A percentile compares a stretch with the other conserved stretches of the same genome.
phyloP scores from a whole-genome alignment of 2,113 vertebrate genomes.

The Ceyx margarethae region DNA sequence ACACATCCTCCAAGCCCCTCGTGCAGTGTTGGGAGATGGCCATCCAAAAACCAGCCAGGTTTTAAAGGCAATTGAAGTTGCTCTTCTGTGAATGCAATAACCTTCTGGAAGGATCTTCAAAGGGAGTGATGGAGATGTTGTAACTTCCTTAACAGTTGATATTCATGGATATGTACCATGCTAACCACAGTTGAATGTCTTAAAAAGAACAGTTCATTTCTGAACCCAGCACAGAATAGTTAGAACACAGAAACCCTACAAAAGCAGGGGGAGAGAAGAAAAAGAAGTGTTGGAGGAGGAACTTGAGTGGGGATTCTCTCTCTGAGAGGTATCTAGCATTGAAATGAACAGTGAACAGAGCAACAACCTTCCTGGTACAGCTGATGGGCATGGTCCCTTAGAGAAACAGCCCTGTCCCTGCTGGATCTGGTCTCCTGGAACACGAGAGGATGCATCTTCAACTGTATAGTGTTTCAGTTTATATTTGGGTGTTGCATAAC shows the following conservation, averaged over 20 bases:
- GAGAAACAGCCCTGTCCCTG: not conserved
- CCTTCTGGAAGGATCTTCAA: not conserved
- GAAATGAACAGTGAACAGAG: not conserved
- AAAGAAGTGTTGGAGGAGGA: not conserved
- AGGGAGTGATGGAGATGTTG: not conserved
- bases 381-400: not conserved
- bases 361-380: not conserved
- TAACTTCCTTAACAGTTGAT: not conserved
- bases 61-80: not conserved
- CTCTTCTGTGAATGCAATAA: not conserved
- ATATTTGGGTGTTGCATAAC: conserved; percentile 49
- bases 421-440: conserved; percentile 1
- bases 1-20: not conserved
- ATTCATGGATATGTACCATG: not conserved
- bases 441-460: not conserved
- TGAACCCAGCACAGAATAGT: not conserved
- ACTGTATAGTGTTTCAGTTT: conserved; percentile 34
- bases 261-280: not conserved
- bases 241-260: not conserved
- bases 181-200: not conserved
- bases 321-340: not conserved
- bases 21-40: not conserved
- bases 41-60: not conserved
- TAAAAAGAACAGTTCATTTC: not conserved
- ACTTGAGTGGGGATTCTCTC: not conserved